phyloP scores from a whole-genome alignment of 2,888 invertebrate genomes.

The Orthonychiurus folsomi region DNA sequence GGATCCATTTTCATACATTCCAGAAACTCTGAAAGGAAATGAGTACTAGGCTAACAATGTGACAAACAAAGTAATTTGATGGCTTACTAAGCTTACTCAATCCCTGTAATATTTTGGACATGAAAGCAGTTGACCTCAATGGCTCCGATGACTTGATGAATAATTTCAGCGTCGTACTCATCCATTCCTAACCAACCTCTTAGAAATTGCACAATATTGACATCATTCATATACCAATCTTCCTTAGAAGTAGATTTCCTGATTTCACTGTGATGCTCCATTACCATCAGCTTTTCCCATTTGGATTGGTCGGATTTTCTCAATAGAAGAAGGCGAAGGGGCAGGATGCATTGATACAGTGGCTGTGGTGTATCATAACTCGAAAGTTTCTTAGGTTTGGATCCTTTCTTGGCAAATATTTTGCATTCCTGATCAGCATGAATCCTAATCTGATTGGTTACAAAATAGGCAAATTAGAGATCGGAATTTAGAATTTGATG shows the following conservation, averaged over 20 bases:
- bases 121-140: constrained; percentile 12
- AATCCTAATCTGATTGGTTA: constrained; percentile 48
- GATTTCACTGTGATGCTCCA: constrained; percentile 56
- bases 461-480: too few species aligned
- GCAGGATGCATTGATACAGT: constrained; percentile 56
- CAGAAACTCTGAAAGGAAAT: neutral
- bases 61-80: neutral
- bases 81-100: constrained; percentile 3
- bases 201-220: constrained; percentile 9
- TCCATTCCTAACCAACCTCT: constrained; percentile 7
- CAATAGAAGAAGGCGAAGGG: constrained; percentile 57
- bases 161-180: neutral
- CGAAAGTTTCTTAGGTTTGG: constrained; percentile 1
- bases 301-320: constrained; percentile 50
- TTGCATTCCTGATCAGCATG: constrained; percentile 55
- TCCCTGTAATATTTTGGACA: constrained; percentile 5
- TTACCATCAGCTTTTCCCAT: constrained; percentile 49
- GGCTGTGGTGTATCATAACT: constrained; percentile 2
- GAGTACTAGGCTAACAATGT: constrained; percentile 1
- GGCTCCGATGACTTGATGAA: constrained; percentile 10
- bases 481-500: too few species aligned
- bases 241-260: constrained; percentile 46
- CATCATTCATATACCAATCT: constrained; percentile 10
- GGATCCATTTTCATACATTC: neutral
- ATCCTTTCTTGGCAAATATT: constrained; percentile 47